Percentiles rank a stretch among this genome's conserved stretches.
phyloP scores from a whole-genome alignment of 2,113 vertebrate genomes.

The Taxidea taxus region DNA sequence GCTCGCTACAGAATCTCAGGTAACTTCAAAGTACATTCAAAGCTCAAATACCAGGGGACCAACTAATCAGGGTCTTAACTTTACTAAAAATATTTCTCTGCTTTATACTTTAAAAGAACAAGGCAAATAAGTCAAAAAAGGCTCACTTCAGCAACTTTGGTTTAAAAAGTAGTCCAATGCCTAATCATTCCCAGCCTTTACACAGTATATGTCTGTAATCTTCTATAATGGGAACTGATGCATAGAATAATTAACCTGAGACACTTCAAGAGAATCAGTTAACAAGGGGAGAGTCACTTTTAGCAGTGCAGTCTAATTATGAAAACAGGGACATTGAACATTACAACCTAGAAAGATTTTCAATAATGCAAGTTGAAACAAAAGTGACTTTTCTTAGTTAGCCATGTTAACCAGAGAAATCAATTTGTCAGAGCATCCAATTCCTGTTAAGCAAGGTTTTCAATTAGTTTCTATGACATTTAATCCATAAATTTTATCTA shows the following conservation, averaged over 20 bases:
- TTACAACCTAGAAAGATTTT: conserved; percentile 28
- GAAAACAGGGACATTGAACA: neutral
- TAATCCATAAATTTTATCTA: conserved; percentile 49
- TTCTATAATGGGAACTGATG: neutral
- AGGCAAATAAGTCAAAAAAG: neutral
- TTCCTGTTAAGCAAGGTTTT: conserved; percentile 8
- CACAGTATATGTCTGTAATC: neutral
- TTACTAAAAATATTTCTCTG: neutral
- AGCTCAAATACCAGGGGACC: neutral
- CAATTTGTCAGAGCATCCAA: neutral
- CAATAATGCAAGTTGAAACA: conserved; percentile 44
- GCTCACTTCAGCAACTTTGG: neutral
- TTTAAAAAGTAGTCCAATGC: neutral
- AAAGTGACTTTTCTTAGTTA: conserved; percentile 39
- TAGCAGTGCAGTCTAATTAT: neutral
- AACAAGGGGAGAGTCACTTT: neutral
- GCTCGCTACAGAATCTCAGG: neutral
- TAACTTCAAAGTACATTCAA: neutral
- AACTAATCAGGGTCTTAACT: neutral
- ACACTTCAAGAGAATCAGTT: neutral
- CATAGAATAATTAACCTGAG: neutral
- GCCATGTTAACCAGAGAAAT: neutral
- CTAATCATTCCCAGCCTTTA: neutral
- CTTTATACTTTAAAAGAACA: neutral
- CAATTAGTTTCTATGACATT: conserved; percentile 37